Base-by-base conservation (phyloP, 2,888 invertebrate genomes). In the Rhaphigaster nebulosa region DNA sequence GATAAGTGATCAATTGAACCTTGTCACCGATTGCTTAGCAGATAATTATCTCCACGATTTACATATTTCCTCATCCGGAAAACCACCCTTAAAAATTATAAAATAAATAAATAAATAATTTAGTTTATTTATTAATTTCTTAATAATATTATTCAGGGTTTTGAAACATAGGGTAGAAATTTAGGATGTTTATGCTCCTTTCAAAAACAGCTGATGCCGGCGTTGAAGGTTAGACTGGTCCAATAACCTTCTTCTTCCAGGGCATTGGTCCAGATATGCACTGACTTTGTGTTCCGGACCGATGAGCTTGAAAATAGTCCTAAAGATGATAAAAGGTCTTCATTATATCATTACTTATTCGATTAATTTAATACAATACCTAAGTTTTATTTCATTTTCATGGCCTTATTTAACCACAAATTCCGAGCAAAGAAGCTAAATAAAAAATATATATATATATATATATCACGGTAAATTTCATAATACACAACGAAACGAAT, bases 211-310 rank as follows among this genome's bases (percentile, higher is more conserved):
- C 70, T 76, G 38, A 76, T 20, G 38, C 3, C n/a, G n/a, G n/a
- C n/a, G n/a, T n/a, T 38, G 70, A 76, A 76, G 70, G 70, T 76
- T 76, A 38, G 23, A 38, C 18, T 76, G 70, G 8, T 38, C 70
- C 70, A 38, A 38, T 76, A 76, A 76, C 70, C 70, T 76, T 34
- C 70, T 8, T 1, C 15, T 76, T 76, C 34, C 38, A 76, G 70
- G 70, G 70, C 70, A 38, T 38, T 76, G 70, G 20, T 76, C 70
- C 70, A 76, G 70, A 38, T 76, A 76, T 20, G n/a, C n/a, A 20
- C 23, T 76, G 34, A 65, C 29, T 65, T 65, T 29, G 65, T 29
- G 5, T 76, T 8, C 3, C 70, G 6, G 38, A 1, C 8, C 38
- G 38, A 20, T 76, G 20, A 38, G 70, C 70, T 38, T 38, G 70